These are phyloP conservation scores for Aphis craccivora DNA, from an alignment of 1,140 invertebrate species.

Conservation along the genomic window DNA sequence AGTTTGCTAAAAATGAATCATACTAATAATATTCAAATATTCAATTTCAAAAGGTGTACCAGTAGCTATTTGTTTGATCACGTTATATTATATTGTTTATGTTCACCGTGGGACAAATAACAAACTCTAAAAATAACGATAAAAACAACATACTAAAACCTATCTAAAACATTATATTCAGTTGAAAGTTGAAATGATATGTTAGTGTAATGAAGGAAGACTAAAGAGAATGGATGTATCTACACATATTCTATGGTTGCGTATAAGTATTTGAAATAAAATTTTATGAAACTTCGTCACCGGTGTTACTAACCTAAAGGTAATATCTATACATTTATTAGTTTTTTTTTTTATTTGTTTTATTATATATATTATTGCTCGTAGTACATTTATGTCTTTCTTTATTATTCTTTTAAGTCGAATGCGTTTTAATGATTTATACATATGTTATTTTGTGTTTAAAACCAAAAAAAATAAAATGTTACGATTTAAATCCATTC, in stretches of 20 bases:
- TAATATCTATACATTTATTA: conserved; percentile 33
- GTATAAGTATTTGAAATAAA: neutral
- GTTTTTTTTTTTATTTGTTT: neutral
- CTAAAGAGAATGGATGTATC: neutral
- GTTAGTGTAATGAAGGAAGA: neutral
- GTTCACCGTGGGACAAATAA: conserved; percentile 19
- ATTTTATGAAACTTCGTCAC: conserved; percentile 34
- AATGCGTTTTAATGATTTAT: neutral
- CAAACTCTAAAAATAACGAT: neutral
- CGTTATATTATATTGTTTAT: neutral
- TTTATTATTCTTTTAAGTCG: neutral
- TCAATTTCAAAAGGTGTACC: neutral
- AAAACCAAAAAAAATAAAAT: neutral
- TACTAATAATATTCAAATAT: neutral
- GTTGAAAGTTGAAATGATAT: neutral
- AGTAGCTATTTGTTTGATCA: neutral
- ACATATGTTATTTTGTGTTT: neutral
- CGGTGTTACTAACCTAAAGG: neutral
- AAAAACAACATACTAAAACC: neutral
- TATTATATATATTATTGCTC: conserved; percentile 12
- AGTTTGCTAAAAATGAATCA: neutral
- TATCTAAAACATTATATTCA: neutral
- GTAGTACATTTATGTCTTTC: neutral
- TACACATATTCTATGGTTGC: neutral
- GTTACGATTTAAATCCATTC: neutral